Evolutionary conservation across 2,888 invertebrate species (phyloP).

Genomic region (Spatulosminthurus flaviceps): DNA sequence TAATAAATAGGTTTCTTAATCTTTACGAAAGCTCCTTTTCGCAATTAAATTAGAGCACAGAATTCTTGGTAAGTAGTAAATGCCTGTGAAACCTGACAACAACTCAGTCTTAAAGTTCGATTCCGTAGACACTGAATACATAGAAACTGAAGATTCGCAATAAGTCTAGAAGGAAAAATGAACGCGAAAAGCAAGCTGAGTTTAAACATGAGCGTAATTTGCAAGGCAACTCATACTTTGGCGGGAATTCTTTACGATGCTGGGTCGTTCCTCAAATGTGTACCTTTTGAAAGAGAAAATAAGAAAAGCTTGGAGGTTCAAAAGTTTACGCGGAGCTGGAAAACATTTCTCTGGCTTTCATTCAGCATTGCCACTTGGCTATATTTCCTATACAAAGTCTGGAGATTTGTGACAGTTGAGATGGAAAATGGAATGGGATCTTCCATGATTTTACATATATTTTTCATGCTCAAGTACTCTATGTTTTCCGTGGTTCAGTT

Average conservation of each 20-base stretch:
- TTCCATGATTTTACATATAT: background rate
- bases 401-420: background rate
- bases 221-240: background rate
- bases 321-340: background rate
- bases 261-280: background rate
- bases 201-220: too few species aligned
- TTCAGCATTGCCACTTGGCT: background rate
- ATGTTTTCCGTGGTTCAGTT: constrained; percentile 11
- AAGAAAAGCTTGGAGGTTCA: background rate
- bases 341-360: background rate
- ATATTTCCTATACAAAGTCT: background rate
- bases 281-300: background rate
- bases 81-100: too few species aligned
- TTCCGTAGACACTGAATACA: too few species aligned
- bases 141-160: too few species aligned
- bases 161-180: too few species aligned
- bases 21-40: too few species aligned
- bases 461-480: too few species aligned
- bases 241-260: background rate
- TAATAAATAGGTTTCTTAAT: too few species aligned
- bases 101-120: too few species aligned
- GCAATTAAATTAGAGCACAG: too few species aligned
- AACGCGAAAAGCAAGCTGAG: too few species aligned
- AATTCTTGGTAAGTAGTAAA: too few species aligned
- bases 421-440: background rate